Base-by-base conservation (phyloP, 1,140 invertebrate species). In the Antheraea mylitta region DNA sequence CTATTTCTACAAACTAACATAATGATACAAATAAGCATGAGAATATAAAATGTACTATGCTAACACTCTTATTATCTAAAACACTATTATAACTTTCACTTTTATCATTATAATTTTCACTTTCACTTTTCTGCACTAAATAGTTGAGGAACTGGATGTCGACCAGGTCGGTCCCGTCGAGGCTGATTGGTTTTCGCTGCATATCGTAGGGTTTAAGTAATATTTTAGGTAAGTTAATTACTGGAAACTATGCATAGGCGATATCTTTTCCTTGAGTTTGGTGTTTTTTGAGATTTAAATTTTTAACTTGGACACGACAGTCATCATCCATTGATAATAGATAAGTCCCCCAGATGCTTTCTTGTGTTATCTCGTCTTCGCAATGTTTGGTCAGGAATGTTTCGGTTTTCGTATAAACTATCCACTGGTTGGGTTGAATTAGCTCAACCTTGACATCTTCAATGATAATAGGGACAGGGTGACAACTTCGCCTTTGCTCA, bases 361-460 rank as follows among this genome's bases (percentile, higher is more conserved):
- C 36, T 30, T 71, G 69, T 10, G 30, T 71, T 5, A 53, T 63
- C 5, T 71, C 65, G 36, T 59, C 42, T 48, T 58, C 61, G 18
- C 69, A 71, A 16, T 58, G 58, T 58, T 71, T 61, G 0, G 65
- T 71, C 3, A 67, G 36, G 10, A 67, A n/a, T 10, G 64, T 67
- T 42, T 61, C 22, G n/a, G 38, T 63, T 38, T 22, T 53, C 58
- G 65, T 45, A 30, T 67, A 71, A 30, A 64, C 22, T 10, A 64
- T 58, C 69, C 69, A 67, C 13, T 42, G 42, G 30, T 64, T 64
- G 16, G 64, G 45, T 42, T 64, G 59, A 11, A 71, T 75, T 66
- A 0, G 68, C 59, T 64, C 85, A 76, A 63, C 85, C 81, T 63
- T 72, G 38, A 30, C 66, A 68, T 71, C 68, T 70, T 7, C 48